Conservation (phyloP, 2,113 vertebrate genomes). For the Microtus richardsoni region DNA sequence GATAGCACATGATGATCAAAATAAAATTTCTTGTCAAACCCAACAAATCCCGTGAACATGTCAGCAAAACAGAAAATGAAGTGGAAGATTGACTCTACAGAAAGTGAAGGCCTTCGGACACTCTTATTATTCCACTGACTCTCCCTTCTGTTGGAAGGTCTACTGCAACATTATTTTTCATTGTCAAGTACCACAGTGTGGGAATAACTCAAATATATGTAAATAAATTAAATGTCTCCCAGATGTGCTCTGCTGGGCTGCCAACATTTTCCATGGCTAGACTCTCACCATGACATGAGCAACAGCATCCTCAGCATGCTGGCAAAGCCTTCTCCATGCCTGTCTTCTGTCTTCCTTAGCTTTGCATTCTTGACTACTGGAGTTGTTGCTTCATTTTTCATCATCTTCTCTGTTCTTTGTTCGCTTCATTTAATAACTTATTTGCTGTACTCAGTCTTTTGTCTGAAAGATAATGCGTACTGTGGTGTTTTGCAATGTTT, state of each 20-base stretch:
- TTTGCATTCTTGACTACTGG: neutral
- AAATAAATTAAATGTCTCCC: conserved; percentile 9
- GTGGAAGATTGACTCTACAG: neutral
- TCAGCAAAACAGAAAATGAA: neutral
- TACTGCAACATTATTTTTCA: conserved; percentile 1
- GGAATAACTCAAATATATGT: conserved; percentile 21
- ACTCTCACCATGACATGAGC: neutral
- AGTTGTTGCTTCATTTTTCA: conserved; percentile 53
- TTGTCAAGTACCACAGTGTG: neutral
- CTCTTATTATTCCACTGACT: neutral
- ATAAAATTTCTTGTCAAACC: neutral
- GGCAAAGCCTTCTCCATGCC: neutral
- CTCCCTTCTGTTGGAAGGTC: conserved; percentile 18
- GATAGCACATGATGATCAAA: conserved; percentile 19
- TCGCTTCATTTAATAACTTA: conserved; percentile 48
- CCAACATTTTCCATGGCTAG: neutral
- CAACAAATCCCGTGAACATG: neutral
- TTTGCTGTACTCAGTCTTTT: neutral
- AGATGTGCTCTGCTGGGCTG: neutral
- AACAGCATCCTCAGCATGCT: neutral
- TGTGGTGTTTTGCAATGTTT: conserved; percentile 39
- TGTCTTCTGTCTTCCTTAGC: conserved; percentile 1
- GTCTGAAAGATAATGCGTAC: conserved; percentile 24
- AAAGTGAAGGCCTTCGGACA: neutral
- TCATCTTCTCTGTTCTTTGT: conserved; percentile 13